Evolutionary conservation across 2,797 vertebrate species (phyloP).

Genomic region (Rhadinocentrus ornatus): DNA sequence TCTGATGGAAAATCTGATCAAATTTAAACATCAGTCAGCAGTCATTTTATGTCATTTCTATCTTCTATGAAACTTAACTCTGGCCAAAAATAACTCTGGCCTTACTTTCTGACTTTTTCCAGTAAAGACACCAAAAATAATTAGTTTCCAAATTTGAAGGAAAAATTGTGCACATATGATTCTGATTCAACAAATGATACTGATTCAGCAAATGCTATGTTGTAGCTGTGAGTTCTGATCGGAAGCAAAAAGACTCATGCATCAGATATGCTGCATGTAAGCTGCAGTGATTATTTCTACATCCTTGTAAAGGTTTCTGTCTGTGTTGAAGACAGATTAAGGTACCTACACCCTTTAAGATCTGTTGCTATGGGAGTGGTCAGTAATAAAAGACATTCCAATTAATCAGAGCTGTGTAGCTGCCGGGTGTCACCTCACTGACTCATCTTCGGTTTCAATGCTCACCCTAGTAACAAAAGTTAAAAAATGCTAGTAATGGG

Average conservation of each 20-base stretch:
- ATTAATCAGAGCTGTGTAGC: slow-evolving; percentile 37
- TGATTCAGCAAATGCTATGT: neutral
- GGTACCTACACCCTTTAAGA: slow-evolving; percentile 38
- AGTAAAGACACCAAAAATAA: no score
- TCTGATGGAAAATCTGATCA: slow-evolving; percentile 17
- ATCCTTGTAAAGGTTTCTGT: slow-evolving; percentile 25
- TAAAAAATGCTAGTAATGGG: neutral
- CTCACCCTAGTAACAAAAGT: neutral
- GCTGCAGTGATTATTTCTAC: neutral
- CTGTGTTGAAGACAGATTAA: slow-evolving; percentile 37
- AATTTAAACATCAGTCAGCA: slow-evolving; percentile 2
- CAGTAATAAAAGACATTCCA: slow-evolving; percentile 27
- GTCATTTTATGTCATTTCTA: neutral
- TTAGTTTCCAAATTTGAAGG: no score
- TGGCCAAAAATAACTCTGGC: no score
- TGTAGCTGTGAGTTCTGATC: neutral
- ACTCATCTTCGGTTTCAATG: slow-evolving; percentile 24
- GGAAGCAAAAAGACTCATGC: neutral
- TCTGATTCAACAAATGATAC: neutral
- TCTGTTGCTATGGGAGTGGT: slow-evolving; percentile 53
- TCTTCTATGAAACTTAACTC: no score
- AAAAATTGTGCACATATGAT: neutral
- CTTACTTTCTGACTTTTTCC: no score
- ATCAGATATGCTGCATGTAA: neutral
- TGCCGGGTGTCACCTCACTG: slow-evolving; percentile 28